Conservation (phyloP, 2,888 invertebrate genomes). For the Crossocerus cetratus region DNA sequence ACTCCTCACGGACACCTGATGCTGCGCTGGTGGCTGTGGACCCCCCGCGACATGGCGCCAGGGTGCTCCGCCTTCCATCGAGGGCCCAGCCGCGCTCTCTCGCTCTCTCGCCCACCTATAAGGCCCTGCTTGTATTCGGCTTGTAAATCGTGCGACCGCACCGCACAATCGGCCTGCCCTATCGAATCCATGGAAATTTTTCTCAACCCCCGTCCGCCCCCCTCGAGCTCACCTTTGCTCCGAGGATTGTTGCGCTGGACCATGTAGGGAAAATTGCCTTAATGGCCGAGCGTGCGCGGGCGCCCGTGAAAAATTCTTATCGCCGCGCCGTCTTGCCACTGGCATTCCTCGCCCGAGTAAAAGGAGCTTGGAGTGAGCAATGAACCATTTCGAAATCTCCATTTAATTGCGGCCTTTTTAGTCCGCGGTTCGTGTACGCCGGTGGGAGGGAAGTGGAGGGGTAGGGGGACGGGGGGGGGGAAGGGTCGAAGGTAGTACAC, state of each 20-base stretch:
- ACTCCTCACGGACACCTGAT: conserved; percentile 26
- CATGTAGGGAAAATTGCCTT: background rate
- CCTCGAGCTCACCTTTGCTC: background rate
- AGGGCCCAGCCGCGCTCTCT: conserved; percentile 1
- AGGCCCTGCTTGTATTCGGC: conserved; percentile 31
- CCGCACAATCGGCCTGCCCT: conserved; percentile 22
- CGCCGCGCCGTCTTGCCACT: too few species aligned
- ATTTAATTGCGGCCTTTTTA: too few species aligned
- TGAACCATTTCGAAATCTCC: too few species aligned
- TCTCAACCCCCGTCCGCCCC: too few species aligned
- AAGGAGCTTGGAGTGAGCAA: too few species aligned
- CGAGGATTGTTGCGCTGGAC: background rate
- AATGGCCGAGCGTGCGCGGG: background rate
- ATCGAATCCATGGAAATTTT: conserved; percentile 7
- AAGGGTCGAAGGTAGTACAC: background rate
- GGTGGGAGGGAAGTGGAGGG: too few species aligned
- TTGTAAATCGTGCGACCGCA: conserved; percentile 48
- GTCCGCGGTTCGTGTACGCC: too few species aligned
- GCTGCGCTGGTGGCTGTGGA: conserved; percentile 55
- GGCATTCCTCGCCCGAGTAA: too few species aligned
- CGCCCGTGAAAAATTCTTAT: background rate
- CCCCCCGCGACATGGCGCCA: conserved; percentile 77
- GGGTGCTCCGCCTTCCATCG: conserved; percentile 73
- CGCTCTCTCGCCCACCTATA: conserved; percentile 39
- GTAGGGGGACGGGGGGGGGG: background rate